Conservation (phyloP, 2,888 invertebrate genomes). For the Leucoptera coffeella region DNA sequence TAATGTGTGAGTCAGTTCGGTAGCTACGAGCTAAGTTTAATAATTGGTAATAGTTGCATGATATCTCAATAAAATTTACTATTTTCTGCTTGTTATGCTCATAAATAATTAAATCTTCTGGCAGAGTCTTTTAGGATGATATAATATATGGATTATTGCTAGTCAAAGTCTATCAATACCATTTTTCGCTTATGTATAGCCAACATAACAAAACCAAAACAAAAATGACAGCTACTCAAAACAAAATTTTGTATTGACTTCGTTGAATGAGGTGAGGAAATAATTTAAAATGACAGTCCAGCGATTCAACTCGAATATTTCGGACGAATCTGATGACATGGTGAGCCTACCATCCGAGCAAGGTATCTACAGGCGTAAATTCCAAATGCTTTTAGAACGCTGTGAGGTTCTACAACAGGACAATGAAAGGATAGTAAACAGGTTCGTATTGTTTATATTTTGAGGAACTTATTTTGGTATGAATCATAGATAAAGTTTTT, state of each 20-base stretch:
- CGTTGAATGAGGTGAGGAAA: constrained; percentile 39
- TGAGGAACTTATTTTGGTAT: no score
- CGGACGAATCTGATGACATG: constrained; percentile 51
- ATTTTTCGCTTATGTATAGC: constrained; percentile 5
- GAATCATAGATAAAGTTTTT: no score
- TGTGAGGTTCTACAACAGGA: constrained; percentile 72
- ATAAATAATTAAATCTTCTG: no score
- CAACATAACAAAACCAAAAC: constrained; percentile 6
- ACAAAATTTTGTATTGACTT: constrained; percentile 27
- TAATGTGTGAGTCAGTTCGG: no score
- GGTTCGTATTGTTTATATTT: constrained; percentile 25
- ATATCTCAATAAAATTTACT: no score
- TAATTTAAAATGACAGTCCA: constrained; percentile 55
- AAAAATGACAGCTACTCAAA: constrained; percentile 21
- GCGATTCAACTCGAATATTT: constrained; percentile 46
- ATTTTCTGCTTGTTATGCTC: no score
- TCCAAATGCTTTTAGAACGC: constrained; percentile 64
- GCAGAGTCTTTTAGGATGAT: no score
- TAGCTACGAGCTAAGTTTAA: no score
- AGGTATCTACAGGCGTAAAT: constrained; percentile 67
- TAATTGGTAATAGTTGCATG: no score
- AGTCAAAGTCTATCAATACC: constrained; percentile 5
- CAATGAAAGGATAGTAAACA: constrained; percentile 66
- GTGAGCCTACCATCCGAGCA: constrained; percentile 54
- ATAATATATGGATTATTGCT: constrained; percentile 6